phyloP scores from a whole-genome alignment of 2,888 invertebrate species.

The Metallyticus violacea region DNA sequence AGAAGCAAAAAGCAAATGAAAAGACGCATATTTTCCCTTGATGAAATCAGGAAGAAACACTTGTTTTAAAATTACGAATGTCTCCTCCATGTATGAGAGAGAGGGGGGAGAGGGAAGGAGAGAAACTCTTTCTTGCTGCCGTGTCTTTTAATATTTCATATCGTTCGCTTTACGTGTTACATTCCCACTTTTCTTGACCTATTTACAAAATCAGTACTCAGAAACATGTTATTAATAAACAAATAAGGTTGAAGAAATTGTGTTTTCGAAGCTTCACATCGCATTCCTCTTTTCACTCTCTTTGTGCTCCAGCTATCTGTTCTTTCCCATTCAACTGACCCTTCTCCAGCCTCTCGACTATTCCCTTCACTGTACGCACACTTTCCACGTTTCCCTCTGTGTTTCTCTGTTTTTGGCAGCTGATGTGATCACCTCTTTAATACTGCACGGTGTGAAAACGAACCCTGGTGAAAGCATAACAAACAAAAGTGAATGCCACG shows the following conservation, averaged over 20 bases:
- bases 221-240: neutral
- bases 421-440: neutral
- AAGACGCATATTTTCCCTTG: no score
- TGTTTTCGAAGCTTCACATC: neutral
- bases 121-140: no score
- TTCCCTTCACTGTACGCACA: neutral
- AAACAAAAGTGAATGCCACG: neutral
- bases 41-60: no score
- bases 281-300: neutral
- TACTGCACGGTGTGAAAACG: neutral
- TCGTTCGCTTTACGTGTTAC: no score
- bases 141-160: no score
- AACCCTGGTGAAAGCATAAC: neutral
- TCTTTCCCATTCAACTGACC: neutral
- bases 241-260: neutral
- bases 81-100: no score
- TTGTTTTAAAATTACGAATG: no score
- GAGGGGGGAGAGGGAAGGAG: no score
- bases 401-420: neutral
- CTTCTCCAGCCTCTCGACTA: neutral
- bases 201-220: no score
- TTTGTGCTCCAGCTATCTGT: neutral
- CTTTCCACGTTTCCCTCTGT: no score
- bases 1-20: no score
- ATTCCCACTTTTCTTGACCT: no score